A percentile compares a stretch with the other conserved stretches of the same genome.
phyloP scores from a whole-genome alignment of 2,113 vertebrate species.

The Pongo abelii region DNA sequence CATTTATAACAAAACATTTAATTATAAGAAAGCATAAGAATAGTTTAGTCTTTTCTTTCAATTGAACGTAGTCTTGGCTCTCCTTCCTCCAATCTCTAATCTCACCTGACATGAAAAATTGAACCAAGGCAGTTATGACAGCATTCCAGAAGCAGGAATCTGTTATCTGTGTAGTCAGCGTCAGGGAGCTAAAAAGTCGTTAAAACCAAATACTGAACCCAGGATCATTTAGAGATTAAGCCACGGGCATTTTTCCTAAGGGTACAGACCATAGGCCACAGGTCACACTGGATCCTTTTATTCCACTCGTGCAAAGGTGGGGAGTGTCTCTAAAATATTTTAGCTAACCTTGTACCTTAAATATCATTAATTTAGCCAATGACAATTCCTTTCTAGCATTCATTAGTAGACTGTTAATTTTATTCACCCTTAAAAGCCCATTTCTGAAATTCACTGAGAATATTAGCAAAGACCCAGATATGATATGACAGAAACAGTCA shows the following conservation, averaged over 20 bases:
- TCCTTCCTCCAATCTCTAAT: background rate
- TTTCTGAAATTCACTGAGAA: conserved; percentile 39
- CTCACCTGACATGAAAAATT: background rate
- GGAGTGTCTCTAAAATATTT: background rate
- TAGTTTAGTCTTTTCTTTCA: background rate
- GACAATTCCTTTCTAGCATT: background rate
- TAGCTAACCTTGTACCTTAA: background rate
- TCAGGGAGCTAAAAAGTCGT: background rate
- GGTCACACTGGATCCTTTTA: background rate
- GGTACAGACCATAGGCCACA: background rate
- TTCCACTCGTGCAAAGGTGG: background rate
- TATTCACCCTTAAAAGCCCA: background rate
- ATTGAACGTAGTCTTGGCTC: background rate
- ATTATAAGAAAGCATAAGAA: background rate
- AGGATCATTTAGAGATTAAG: background rate
- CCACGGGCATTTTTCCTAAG: background rate
- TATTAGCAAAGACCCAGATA: background rate
- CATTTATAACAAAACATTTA: background rate
- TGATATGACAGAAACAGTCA: background rate
- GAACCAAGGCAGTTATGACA: background rate
- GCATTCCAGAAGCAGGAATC: background rate
- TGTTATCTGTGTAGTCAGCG: background rate
- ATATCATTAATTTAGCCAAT: conserved; percentile 36
- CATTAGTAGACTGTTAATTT: background rate
- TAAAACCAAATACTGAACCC: background rate